Conservation (phyloP, 2,797 vertebrate genomes). For the Arctocebus calabarensis region DNA sequence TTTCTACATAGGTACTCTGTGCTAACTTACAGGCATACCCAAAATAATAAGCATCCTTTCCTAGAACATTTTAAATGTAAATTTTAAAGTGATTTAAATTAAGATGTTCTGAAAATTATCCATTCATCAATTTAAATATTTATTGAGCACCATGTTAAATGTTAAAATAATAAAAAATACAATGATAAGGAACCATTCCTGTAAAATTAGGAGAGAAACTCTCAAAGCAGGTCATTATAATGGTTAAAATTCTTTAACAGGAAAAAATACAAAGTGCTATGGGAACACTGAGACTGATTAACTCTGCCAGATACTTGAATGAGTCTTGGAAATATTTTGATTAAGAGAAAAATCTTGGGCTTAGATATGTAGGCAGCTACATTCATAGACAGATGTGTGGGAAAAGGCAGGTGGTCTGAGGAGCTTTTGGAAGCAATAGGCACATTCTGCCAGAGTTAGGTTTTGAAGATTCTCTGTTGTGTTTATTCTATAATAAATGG, state of each 20-base stretch:
- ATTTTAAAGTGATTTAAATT: slow-evolving; percentile 44
- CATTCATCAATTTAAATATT: slow-evolving; percentile 11
- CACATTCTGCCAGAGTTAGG: not conserved
- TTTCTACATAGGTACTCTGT: not conserved
- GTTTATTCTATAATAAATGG: not conserved
- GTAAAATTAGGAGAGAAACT: not conserved
- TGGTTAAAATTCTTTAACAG: not conserved
- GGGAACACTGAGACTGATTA: not conserved
- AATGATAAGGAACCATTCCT: not conserved
- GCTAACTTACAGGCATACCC: not conserved
- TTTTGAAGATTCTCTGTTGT: not conserved
- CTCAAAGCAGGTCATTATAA: not conserved
- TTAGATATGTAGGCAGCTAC: not conserved
- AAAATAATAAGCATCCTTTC: not conserved
- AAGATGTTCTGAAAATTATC: slow-evolving; percentile 1
- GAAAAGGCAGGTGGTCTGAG: not conserved
- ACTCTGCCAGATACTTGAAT: not conserved
- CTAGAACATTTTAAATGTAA: slow-evolving; percentile 20
- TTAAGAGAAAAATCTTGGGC: not conserved
- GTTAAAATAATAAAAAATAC: slow-evolving; percentile 22
- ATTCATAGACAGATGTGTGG: not conserved
- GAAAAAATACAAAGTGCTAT: not conserved
- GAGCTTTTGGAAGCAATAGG: not conserved
- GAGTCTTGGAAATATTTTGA: not conserved
- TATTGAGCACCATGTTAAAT: slow-evolving; percentile 19